Conservation (phyloP, 2,797 vertebrate genomes). For the Pipistrellus pygmaeus region DNA sequence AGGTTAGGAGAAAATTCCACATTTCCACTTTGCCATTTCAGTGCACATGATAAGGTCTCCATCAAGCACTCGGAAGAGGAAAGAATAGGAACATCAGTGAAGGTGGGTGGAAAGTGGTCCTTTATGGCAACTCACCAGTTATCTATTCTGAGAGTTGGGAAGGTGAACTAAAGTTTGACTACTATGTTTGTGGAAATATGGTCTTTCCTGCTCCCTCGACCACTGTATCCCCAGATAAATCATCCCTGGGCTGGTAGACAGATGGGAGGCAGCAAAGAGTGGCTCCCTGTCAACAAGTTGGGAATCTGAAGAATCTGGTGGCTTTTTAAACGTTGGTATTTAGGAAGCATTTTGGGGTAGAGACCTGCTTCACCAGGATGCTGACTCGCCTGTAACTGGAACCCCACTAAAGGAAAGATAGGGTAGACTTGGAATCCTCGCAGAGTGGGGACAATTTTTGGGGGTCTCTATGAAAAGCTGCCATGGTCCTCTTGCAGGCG, state of each 20-base stretch:
- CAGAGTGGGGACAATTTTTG: background rate
- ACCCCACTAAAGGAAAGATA: background rate
- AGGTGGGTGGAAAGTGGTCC: background rate
- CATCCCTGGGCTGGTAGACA: background rate
- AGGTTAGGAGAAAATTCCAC: background rate
- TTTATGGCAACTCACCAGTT: background rate
- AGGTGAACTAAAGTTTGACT: background rate
- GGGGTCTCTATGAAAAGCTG: background rate
- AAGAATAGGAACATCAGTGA: rapidly evolving
- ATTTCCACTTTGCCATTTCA: background rate
- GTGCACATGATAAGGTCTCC: background rate
- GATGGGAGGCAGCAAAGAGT: background rate
- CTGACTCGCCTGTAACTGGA: background rate
- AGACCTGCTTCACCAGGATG: background rate
- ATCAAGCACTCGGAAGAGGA: rapidly evolving
- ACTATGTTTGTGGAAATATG: background rate
- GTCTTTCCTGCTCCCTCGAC: background rate
- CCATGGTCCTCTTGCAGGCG: background rate
- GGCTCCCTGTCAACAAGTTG: background rate
- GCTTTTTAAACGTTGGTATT: background rate
- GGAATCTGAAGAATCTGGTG: background rate
- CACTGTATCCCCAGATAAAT: background rate
- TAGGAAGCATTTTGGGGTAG: background rate
- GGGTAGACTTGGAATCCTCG: background rate
- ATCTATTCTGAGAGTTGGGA: background rate